Base-by-base conservation (phyloP, 2,888 invertebrate genomes). In the Neoitamus cyanurus region DNA sequence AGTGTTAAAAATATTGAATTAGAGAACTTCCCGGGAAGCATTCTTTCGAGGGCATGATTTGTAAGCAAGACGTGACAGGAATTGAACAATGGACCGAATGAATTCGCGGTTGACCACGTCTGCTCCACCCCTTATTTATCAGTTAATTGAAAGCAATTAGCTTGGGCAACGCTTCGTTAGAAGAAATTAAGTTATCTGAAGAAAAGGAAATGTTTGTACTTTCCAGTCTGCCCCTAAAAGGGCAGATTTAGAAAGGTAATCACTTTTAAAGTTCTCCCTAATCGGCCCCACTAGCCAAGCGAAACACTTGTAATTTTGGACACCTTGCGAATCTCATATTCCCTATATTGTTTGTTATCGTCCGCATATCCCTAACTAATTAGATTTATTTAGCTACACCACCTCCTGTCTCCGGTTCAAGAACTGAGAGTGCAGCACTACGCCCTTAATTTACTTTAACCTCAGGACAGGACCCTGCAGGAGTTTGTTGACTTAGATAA, bases 1-100 rank as follows among this genome's bases (percentile, higher is more conserved):
- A 77, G 77, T 77, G 46, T 77, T 77, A 46, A 77, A 77, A 46
- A 46, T 77, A 77, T 77, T 77, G 77, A 77, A 77, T 77, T 77
- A 77, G 77, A n/a, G 4, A 20, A 77, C 30, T 77, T 20, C 42
- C 77, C n/a, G 7, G 6, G 20, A n/a, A 46, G 46, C 42, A 28
- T 77, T 77, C 42, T 11, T 77, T 77, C 42, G 77, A 77, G 77
- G 77, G 46, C 77, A 77, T 42, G 77, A 77, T 42, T 77, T 77
- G 77, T 46, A 46, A 36, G 42, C 9, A 42, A 28, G 13, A 77
- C 77, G 77, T 77, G 77, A 77, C 46, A 5, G 7, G 77, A 77
- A 77, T 77, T 25, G 11, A 5, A 20, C 58, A 58, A 7, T 25
- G 20, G 20, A 2, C 58, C 25, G 2, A 20, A 25, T 6, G 11